phyloP scores from a whole-genome alignment of 1,140 invertebrate species.

The Aphaenogaster rudis region DNA sequence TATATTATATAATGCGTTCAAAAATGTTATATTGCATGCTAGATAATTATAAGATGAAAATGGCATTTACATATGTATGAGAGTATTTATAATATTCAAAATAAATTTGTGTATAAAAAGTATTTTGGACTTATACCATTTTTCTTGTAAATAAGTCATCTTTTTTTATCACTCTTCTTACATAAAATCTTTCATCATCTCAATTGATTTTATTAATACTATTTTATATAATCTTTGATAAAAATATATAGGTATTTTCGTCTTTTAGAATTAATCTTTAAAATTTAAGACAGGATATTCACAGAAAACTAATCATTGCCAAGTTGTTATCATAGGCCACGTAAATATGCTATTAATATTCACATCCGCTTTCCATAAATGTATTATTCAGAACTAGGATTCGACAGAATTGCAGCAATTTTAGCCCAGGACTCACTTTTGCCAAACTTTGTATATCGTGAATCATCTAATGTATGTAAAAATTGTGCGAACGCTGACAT shows the following conservation, averaged over 20 bases:
- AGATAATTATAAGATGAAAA: background rate
- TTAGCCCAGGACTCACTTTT: background rate
- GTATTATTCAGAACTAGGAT: constrained; percentile 17
- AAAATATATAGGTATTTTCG: background rate
- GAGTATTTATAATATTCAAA: background rate
- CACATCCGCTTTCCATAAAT: constrained; percentile 32
- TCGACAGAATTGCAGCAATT: constrained; percentile 33
- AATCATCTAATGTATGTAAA: constrained; percentile 10
- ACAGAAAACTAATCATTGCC: constrained; percentile 4
- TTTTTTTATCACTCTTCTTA: background rate
- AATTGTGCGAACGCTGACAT: background rate
- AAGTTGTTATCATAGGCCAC: background rate
- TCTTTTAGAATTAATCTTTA: background rate
- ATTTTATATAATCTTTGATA: background rate
- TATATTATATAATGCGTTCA: background rate
- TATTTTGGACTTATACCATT: background rate
- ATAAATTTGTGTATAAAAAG: background rate
- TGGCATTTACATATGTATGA: background rate
- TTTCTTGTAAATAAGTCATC: background rate
- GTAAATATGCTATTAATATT: constrained; percentile 48
- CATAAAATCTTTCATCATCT: background rate
- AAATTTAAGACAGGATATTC: constrained; percentile 2
- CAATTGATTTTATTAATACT: background rate
- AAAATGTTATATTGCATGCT: background rate
- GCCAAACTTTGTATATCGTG: background rate